Evolutionary conservation across 1,140 invertebrate species (phyloP).

Genomic region (Drosophila kepulauana): DNA sequence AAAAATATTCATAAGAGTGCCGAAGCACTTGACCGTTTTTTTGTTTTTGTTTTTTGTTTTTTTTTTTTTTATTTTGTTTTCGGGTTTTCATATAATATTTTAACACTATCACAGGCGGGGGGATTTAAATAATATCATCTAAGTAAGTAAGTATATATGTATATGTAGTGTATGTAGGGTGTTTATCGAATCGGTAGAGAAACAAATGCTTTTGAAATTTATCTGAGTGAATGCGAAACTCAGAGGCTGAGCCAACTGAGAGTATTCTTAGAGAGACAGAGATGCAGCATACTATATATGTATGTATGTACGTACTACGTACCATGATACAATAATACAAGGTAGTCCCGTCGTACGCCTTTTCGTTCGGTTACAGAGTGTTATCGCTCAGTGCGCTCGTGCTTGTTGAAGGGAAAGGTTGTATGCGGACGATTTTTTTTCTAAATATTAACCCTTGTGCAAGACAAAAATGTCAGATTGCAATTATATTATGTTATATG

Average conservation of each 20-base stretch:
- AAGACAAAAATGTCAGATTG: no score
- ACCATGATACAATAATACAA: no score
- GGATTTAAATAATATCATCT: conserved; percentile 38
- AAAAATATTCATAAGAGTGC: conserved; percentile 45
- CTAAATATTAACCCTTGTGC: no score
- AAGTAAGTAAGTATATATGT: conserved; percentile 16
- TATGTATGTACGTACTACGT: background rate
- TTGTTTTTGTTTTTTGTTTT: background rate
- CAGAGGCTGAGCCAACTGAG: conserved; percentile 1
- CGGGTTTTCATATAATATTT: conserved; percentile 40
- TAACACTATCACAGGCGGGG: conserved; percentile 78
- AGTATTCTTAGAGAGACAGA: background rate
- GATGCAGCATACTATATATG: conserved; percentile 2
- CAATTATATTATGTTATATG: no score
- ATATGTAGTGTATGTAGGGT: conserved; percentile 5
- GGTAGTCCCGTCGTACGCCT: no score
- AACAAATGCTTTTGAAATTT: conserved; percentile 1
- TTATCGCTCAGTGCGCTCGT: no score
- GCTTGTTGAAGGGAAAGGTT: no score
- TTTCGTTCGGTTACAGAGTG: no score
- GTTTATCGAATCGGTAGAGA: conserved; percentile 4
- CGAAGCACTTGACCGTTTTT: conserved; percentile 27
- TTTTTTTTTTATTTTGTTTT: background rate
- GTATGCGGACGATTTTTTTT: no score
- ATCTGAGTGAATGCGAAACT: background rate